Evolutionary conservation across 1,140 invertebrate genomes (phyloP), one percentile per base, ranked within the genome.

Genomic region (Scaptodrosophila lebanonensis): DNA sequence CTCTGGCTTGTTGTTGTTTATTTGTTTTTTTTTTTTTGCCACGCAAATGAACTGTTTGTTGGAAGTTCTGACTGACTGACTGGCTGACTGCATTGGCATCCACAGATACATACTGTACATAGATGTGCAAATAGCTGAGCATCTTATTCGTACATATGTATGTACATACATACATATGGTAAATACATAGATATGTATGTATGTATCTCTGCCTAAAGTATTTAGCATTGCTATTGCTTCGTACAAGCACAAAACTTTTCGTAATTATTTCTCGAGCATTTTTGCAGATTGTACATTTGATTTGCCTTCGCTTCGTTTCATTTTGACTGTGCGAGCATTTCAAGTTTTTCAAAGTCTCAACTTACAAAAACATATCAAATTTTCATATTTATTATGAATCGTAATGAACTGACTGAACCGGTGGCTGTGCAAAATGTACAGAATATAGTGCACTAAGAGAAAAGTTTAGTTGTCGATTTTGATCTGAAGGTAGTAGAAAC

Each of bases 291-390:
- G 42, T 36, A 27, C 30, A 18, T 62, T 58, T 62, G 57, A 35
- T 40, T 22, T 15, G 43, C 44, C 27, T 2, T 27, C 17, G 1
- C n/a, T 33, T 13, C 44, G 20, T 7, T 9, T 35, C 18, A 22
- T n/a, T 17, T 20, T 15, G 16, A 29, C 27, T 36, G 1, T 20
- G 30, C 38, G 39, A 27, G 38, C 9, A 44, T 49, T 43, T 61
- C 48, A 51, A 39, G 36, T 69, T 69, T 82, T 56, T 65, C 73
- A 59, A 79, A 73, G 66, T 82, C 75, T 79, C 75, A 79, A 63
- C 66, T 79, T 79, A 82, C 75, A 82, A 79, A 79, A 79, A 79
- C 75, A 79, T 73, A 79, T 79, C 75, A 62, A 65, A 66, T 79
- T 82, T 75, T 50, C 69, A 56, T 56, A 82, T 77, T 79, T 79